Conservation (phyloP, 2,888 invertebrate species). For the Drosophila paracracens region DNA sequence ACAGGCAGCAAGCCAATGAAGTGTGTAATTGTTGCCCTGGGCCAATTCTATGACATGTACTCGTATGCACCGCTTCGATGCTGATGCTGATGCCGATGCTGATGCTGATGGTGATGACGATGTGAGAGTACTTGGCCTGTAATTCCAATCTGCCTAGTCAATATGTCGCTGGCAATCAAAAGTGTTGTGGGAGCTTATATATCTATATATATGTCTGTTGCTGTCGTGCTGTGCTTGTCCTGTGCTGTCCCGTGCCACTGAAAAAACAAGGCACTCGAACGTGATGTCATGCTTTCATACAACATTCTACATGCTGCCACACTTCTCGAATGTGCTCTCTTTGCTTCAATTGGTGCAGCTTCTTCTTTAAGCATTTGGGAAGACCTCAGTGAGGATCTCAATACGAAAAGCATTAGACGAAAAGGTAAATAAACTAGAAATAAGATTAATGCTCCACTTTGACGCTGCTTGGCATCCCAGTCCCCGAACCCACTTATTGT, state of each 20-base stretch:
- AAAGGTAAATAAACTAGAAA: conserved; percentile 65
- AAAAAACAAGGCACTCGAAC: conserved; percentile 56
- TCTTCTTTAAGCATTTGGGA: conserved; percentile 15
- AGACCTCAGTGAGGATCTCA: conserved; percentile 36
- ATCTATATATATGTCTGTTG: not conserved
- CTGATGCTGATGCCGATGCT: conserved; percentile 1
- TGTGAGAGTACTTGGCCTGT: conserved; percentile 6
- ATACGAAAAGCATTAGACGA: conserved; percentile 38
- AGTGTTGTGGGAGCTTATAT: not conserved
- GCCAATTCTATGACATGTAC: conserved; percentile 40
- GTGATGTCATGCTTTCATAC: conserved; percentile 46
- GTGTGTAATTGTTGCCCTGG: conserved; percentile 57
- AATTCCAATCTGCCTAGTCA: conserved; percentile 16
- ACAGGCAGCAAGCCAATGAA: conserved; percentile 55
- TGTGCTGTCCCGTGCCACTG: conserved; percentile 5
- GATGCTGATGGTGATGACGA: not conserved
- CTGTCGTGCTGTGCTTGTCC: conserved; percentile 1
- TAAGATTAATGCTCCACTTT: conserved; percentile 52
- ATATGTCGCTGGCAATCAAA: conserved; percentile 34
- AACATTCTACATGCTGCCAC: not conserved
- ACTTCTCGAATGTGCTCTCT: conserved; percentile 1
- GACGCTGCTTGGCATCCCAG: conserved; percentile 10
- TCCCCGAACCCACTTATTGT: conserved; percentile 25
- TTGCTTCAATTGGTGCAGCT: conserved; percentile 6
- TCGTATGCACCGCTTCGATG: conserved; percentile 20